Conservation (phyloP, 2,888 invertebrate genomes). For the Adineta ricciae region DNA sequence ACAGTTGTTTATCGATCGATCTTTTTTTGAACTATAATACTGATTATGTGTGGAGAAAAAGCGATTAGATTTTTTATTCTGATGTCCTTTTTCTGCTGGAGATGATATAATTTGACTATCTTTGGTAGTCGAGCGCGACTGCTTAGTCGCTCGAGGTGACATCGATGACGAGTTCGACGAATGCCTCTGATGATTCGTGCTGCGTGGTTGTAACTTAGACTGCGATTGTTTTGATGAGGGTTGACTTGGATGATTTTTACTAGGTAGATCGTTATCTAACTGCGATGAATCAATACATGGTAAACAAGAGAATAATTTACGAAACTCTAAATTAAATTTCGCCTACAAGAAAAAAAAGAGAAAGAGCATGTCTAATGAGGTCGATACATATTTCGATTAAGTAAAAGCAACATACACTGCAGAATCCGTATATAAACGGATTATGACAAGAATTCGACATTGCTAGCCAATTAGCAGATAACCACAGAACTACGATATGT, state of each 20-base stretch:
- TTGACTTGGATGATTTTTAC: neutral
- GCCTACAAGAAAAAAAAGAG: neutral
- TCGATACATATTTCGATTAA: too few relatives aligned
- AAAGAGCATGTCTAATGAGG: neutral
- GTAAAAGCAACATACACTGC: conserved; percentile 61
- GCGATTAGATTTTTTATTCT: neutral
- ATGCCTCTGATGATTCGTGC: neutral
- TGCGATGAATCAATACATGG: neutral
- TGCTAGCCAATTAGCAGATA: conserved; percentile 66
- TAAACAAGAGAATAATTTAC: neutral
- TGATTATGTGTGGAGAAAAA: neutral
- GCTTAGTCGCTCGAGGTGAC: neutral
- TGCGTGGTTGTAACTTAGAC: neutral
- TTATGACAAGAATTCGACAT: conserved; percentile 83
- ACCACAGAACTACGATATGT: conserved; percentile 68
- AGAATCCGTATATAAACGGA: conserved; percentile 77
- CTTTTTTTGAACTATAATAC: neutral
- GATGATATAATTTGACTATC: neutral
- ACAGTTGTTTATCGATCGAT: neutral
- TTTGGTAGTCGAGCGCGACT: too few relatives aligned
- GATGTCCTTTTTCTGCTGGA: neutral
- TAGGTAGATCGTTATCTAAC: neutral
- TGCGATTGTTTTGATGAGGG: neutral
- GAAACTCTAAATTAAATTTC: conserved; percentile 29
- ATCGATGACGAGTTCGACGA: neutral